These are phyloP conservation scores for Dendrophyllia cribrosa DNA, from an alignment of 64 coral and sea anemone genomes.

Conservation along the genomic window DNA sequence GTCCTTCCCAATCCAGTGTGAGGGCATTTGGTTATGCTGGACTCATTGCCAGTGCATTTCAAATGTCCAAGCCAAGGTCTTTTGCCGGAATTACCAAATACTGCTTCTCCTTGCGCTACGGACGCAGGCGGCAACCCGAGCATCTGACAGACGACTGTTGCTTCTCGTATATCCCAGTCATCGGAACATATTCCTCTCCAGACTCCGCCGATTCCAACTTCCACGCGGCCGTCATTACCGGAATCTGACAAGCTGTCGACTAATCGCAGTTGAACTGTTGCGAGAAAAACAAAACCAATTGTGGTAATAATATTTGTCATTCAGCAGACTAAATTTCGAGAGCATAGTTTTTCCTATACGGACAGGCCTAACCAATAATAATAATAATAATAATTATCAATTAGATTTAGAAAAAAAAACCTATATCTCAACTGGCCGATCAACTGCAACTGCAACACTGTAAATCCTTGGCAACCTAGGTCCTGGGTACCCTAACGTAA, in stretches of 20 bases:
- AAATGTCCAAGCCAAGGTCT: neutral
- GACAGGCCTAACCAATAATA: too few species aligned
- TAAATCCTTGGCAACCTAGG: too few species aligned
- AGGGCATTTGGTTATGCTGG: neutral
- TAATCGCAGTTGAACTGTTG: neutral
- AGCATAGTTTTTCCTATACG: too few species aligned
- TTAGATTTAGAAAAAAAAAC: neutral
- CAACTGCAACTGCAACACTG: too few species aligned
- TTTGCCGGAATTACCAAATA: neutral
- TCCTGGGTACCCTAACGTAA: too few species aligned
- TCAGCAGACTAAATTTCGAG: too few species aligned
- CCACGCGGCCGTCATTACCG: neutral
- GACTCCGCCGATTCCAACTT: neutral
- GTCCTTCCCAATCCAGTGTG: neutral
- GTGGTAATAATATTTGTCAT: too few species aligned
- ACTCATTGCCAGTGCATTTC: neutral
- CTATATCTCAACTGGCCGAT: too few species aligned
- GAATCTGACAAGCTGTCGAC: neutral
- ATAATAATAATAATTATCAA: too few species aligned
- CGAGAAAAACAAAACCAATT: too few species aligned
- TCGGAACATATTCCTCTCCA: neutral
- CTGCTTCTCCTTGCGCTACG: neutral
- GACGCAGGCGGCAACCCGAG: neutral
- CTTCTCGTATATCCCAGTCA: neutral
- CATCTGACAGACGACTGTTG: neutral